Conservation (phyloP, 1,140 invertebrate genomes). For the Bombus consobrinus region DNA sequence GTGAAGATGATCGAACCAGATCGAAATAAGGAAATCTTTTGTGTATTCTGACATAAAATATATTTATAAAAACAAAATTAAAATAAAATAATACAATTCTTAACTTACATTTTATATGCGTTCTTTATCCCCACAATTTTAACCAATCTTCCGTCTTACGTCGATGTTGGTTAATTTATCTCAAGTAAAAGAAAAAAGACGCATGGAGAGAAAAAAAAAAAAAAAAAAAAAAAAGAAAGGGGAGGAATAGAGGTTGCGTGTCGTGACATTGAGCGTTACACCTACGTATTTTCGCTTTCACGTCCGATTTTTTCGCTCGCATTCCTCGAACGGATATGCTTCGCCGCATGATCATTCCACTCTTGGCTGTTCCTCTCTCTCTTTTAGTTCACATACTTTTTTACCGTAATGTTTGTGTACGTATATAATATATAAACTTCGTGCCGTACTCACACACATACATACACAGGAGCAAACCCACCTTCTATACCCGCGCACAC, state of each 20-base stretch:
- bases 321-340: not conserved
- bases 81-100: conserved; percentile 80
- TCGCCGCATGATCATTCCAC: not conserved
- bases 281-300: conserved; percentile 7
- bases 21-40: conserved; percentile 25
- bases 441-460: not conserved
- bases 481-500: not conserved
- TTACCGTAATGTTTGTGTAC: conserved; percentile 5
- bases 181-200: conserved; percentile 17
- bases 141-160: conserved; percentile 1
- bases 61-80: conserved; percentile 82
- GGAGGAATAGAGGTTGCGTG: conserved; percentile 76
- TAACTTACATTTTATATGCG: conserved; percentile 69
- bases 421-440: conserved; percentile 5
- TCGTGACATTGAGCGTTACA: conserved; percentile 27
- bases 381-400: too few relatives aligned
- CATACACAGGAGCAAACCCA: not conserved
- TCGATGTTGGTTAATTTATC: not conserved
- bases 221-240: not conserved
- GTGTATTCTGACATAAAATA: conserved; percentile 80
- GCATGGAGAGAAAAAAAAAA: not conserved
- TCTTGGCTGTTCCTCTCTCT: conserved; percentile 5
- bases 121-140: conserved; percentile 11
- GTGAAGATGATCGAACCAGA: conserved; percentile 34
- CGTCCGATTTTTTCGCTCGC: not conserved